Conservation (phyloP, 1,140 invertebrate genomes). For the Drosophila kohkoa region DNA sequence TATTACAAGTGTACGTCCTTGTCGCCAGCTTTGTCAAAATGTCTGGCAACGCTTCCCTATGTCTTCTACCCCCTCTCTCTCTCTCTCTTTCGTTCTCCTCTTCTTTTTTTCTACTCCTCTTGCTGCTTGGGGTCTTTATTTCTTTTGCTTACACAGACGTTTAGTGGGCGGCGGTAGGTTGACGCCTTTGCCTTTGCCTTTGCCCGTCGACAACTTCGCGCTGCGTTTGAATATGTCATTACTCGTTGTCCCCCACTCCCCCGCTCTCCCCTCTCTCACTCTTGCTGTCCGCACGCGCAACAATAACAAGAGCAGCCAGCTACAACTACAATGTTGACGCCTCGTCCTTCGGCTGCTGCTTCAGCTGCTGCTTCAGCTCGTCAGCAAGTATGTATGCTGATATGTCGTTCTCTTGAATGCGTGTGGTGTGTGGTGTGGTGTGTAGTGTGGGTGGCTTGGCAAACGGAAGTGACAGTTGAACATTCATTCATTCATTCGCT, state of each 20-base stretch:
- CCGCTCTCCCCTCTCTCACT: constrained; percentile 4
- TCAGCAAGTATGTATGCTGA: constrained; percentile 54
- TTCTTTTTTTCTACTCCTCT: neutral
- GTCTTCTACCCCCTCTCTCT: neutral
- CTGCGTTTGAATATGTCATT: constrained; percentile 82
- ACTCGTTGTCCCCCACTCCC: constrained; percentile 49
- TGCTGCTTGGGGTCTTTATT: constrained; percentile 26
- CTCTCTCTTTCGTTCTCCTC: constrained; percentile 4
- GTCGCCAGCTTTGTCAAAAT: constrained; percentile 84
- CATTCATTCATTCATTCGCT: constrained; percentile 76
- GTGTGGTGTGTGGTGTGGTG: constrained; percentile 2
- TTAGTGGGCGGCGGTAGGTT: constrained; percentile 40
- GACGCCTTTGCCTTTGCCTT: constrained; percentile 60
- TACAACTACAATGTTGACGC: constrained; percentile 64
- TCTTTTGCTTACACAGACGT: constrained; percentile 17
- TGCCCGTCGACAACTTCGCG: constrained; percentile 74
- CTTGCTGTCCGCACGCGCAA: constrained; percentile 11
- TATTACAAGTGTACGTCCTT: constrained; percentile 84
- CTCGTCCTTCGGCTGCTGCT: constrained; percentile 28
- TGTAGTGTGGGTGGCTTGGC: constrained; percentile 35
- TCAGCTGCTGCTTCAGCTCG: constrained; percentile 20
- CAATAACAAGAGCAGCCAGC: constrained; percentile 44
- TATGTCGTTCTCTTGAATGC: constrained; percentile 32
- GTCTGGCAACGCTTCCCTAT: constrained; percentile 75
- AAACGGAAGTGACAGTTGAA: constrained; percentile 80